These are phyloP conservation scores for Acrobasis repandana DNA, from an alignment of 2,888 invertebrate species.

Conservation along the genomic window DNA sequence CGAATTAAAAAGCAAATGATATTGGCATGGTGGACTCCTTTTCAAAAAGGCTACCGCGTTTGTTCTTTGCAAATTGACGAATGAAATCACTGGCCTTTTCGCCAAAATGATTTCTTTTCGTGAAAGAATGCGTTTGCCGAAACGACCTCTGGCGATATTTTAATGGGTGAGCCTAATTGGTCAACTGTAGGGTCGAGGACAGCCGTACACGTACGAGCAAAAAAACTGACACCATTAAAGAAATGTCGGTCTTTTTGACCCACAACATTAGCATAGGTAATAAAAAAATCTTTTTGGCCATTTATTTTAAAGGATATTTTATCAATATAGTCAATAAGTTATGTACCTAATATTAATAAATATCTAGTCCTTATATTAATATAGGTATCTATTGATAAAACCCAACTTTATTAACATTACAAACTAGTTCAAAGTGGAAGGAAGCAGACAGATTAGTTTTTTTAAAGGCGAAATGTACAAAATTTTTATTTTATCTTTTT, in stretches of 20 bases:
- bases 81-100: conserved; percentile 50
- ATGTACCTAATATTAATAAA: too few relatives aligned
- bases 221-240: conserved; percentile 28
- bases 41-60: conserved; percentile 64
- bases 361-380: too few relatives aligned
- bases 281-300: too few relatives aligned
- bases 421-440: not conserved
- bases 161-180: conserved; percentile 78
- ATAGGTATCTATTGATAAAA: too few relatives aligned
- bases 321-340: too few relatives aligned
- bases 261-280: conserved; percentile 1
- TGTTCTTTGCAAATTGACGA: conserved; percentile 67
- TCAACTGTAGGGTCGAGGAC: conserved; percentile 61
- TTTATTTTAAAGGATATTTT: too few relatives aligned
- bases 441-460: too few relatives aligned
- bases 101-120: conserved; percentile 58
- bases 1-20: conserved; percentile 26
- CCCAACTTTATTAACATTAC: conserved; percentile 14
- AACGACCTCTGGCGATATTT: conserved; percentile 60
- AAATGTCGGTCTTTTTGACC: conserved; percentile 27
- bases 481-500: too few relatives aligned
- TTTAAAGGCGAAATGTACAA: too few relatives aligned
- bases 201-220: conserved; percentile 32
- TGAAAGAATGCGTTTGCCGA: conserved; percentile 71
- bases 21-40: conserved; percentile 42